Conservation (phyloP, 2,797 vertebrate species). For the Lepilemur ruficaudatus region DNA sequence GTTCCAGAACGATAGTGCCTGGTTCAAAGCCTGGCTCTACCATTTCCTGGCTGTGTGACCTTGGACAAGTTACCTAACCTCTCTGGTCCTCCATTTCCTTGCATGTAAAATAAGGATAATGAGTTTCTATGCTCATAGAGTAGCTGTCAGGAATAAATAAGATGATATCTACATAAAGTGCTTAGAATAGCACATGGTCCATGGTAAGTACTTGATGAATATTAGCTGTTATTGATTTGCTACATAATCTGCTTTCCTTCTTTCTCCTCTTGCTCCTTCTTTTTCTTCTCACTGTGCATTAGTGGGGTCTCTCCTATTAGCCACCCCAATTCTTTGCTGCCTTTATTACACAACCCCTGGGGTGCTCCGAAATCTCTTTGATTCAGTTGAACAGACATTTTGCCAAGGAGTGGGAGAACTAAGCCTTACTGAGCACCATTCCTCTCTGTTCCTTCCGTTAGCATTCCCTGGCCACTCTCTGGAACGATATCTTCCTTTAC, state of each 20-base stretch:
- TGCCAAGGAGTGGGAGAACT: neutral
- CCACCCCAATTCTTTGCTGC: neutral
- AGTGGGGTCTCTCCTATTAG: neutral
- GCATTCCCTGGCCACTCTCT: neutral
- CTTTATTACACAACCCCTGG: neutral
- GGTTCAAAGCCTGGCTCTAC: neutral
- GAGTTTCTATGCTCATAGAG: neutral
- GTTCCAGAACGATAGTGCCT: neutral
- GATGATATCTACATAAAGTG: neutral
- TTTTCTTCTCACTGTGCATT: neutral
- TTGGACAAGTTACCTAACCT: neutral
- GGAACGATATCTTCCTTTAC: neutral
- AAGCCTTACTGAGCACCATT: neutral
- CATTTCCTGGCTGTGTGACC: neutral
- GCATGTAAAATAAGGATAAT: constrained; percentile 25
- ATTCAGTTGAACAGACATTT: neutral
- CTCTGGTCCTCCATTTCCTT: neutral
- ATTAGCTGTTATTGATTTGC: neutral
- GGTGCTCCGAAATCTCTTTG: neutral
- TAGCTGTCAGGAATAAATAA: neutral
- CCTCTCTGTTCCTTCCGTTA: neutral
- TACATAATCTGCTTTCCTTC: neutral
- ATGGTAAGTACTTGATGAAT: neutral
- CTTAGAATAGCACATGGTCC: neutral
- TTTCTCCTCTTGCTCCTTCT: neutral